phyloP scores from a whole-genome alignment of 2,888 invertebrate genomes.

The Drosophila mayaguana region DNA sequence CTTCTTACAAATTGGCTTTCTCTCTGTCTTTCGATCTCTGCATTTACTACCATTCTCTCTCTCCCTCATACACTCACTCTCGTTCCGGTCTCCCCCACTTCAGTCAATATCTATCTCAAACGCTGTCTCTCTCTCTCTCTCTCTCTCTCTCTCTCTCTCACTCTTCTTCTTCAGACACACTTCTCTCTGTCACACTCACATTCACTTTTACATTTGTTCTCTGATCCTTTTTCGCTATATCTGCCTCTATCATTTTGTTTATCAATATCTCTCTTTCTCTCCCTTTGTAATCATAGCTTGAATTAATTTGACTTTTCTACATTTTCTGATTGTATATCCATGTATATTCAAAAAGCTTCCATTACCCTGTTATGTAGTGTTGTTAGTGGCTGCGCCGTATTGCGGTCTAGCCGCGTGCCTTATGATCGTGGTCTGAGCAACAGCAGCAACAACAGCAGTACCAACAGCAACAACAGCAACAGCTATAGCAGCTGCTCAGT shows the following conservation, averaged over 20 bases:
- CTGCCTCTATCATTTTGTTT: not conserved
- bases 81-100: no score
- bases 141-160: no score
- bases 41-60: not conserved
- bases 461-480: not conserved
- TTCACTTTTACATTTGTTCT: no score
- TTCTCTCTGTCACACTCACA: no score
- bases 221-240: not conserved
- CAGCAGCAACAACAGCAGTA: not conserved
- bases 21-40: not conserved
- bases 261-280: not conserved
- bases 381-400: slow-evolving; percentile 4
- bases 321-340: no score
- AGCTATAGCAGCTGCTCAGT: slow-evolving; percentile 17
- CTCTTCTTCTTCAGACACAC: not conserved
- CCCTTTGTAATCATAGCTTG: not conserved
- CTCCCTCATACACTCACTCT: no score
- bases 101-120: no score
- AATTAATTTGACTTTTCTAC: not conserved
- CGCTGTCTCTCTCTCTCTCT: no score
- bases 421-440: slow-evolving; percentile 48
- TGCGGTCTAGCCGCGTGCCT: slow-evolving; percentile 70
- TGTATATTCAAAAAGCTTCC: not conserved
- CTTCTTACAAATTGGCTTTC: not conserved
- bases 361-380: slow-evolving; percentile 36